Conservation (phyloP, 2,888 invertebrate species). For the Rotaria sp. region DNA sequence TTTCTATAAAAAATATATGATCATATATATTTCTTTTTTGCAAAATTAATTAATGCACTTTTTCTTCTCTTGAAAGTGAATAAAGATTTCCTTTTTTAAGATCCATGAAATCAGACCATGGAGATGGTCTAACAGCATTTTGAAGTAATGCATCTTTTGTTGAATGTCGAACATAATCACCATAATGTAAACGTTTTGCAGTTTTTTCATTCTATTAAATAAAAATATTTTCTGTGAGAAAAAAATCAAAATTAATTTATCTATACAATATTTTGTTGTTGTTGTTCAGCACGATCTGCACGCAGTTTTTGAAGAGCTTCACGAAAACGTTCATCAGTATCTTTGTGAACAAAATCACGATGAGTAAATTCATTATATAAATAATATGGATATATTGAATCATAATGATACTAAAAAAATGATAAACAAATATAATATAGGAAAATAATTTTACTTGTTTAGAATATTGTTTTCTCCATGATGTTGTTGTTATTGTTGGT, state of each 20-base stretch:
- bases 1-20: background rate
- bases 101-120: background rate
- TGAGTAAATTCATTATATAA: background rate
- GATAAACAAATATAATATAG: background rate
- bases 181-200: background rate
- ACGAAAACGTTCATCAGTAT: conserved; percentile 13
- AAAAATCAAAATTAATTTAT: background rate
- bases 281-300: conserved; percentile 2
- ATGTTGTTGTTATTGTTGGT: background rate
- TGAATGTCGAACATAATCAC: background rate
- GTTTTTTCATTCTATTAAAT: background rate
- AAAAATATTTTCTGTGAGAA: background rate
- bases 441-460: background rate
- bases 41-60: background rate
- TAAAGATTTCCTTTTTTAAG: background rate
- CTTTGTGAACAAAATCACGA: background rate
- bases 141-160: background rate
- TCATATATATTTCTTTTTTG: background rate
- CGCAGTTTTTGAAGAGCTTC: conserved; percentile 9
- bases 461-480: background rate
- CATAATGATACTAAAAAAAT: background rate
- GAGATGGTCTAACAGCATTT: background rate
- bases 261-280: background rate
- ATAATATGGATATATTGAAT: background rate
- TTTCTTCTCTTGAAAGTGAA: background rate